A percentile compares a stretch with the other conserved stretches of the same genome.
These are phyloP conservation scores for Melanitta fusca DNA, from an alignment of 2,797 vertebrate genomes.

Conservation along the genomic window DNA sequence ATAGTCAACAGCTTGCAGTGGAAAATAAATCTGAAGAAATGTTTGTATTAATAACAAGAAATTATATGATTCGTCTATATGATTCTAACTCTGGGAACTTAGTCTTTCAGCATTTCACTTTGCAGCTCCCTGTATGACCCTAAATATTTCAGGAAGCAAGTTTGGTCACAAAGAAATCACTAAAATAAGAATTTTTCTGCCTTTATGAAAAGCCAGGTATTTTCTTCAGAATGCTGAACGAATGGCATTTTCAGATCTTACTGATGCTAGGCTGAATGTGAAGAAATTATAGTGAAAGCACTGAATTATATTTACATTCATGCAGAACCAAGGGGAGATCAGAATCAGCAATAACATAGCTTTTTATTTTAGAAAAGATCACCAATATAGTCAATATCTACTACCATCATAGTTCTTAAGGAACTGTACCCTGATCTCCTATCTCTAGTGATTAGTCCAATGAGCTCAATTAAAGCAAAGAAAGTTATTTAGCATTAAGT, in stretches of 20 bases:
- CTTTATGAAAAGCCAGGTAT: not conserved
- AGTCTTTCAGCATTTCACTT: not conserved
- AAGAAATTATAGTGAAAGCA: not conserved
- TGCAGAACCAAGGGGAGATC: not conserved
- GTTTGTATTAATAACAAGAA: not conserved
- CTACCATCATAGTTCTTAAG: not conserved
- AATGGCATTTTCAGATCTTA: not conserved
- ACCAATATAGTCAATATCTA: not conserved
- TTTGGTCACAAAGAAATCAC: not conserved
- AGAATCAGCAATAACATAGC: not conserved
- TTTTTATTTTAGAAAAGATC: not conserved
- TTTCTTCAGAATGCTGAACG: not conserved
- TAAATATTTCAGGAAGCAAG: not conserved
- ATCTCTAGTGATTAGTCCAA: not conserved
- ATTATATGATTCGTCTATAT: not conserved
- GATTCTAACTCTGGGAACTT: not conserved
- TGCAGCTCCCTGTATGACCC: not conserved
- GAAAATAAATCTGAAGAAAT: not conserved
- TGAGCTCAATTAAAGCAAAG: conserved; percentile 32
- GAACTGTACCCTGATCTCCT: not conserved
- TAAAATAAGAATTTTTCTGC: not conserved
- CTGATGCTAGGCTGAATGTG: not conserved
- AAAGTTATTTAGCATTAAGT: conserved; percentile 37
- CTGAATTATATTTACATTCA: not conserved
- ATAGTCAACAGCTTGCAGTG: not conserved